These are phyloP conservation scores for Spondyliosoma cantharus DNA, from an alignment of 2,797 vertebrate species.

Conservation along the genomic window DNA sequence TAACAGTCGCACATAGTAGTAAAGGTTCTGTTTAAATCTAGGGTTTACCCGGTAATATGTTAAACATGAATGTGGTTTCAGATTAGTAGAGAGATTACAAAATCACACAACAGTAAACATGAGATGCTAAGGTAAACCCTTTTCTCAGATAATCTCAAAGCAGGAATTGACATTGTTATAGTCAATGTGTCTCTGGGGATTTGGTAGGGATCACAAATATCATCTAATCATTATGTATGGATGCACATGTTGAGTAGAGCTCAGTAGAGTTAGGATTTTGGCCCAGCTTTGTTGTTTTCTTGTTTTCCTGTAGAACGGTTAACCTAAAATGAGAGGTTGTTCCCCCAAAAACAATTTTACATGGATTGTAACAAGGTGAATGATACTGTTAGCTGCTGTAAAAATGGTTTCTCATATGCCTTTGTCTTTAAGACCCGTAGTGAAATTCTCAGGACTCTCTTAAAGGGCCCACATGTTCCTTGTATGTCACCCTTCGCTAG, in stretches of 20 bases:
- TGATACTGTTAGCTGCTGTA: not conserved
- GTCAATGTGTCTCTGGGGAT: not conserved
- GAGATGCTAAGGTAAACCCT: not conserved
- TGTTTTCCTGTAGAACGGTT: not conserved
- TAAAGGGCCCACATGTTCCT: constrained; percentile 4
- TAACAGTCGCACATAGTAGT: not conserved
- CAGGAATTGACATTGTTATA: not conserved
- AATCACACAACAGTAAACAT: not conserved
- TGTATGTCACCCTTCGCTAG: not conserved
- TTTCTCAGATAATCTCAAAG: not conserved
- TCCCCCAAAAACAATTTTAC: not conserved
- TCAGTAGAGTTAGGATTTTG: constrained; percentile 10
- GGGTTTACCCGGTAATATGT: not conserved
- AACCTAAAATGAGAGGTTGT: not conserved
- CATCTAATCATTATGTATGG: not conserved
- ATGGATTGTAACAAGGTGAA: not conserved
- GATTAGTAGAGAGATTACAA: not conserved
- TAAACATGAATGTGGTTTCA: constrained; percentile 5
- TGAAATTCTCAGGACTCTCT: constrained; percentile 8
- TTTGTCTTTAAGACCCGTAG: constrained; percentile 5
- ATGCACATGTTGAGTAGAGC: not conserved
- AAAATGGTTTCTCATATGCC: not conserved
- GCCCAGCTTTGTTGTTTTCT: not conserved
- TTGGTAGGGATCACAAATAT: not conserved
- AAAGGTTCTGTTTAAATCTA: not conserved